Conservation (phyloP, 1,140 invertebrate species). For the Calephelis virginiensis region DNA sequence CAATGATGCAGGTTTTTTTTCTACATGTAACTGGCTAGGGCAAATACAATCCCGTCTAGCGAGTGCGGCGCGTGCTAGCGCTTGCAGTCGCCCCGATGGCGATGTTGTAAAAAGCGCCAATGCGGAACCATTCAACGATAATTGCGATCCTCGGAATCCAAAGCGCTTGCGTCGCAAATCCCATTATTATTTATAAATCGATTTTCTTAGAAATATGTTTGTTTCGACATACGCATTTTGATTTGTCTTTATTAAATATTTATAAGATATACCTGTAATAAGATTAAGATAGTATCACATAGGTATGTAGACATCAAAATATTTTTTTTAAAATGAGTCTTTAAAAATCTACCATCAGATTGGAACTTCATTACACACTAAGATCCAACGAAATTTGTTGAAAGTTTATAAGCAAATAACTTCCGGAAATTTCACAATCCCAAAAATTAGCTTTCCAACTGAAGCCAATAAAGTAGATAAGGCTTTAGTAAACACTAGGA, state of each 20-base stretch:
- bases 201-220: slow-evolving; percentile 16
- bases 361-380: not conserved
- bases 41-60: not conserved
- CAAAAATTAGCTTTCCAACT: not conserved
- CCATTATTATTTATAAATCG: slow-evolving; percentile 35
- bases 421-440: not conserved
- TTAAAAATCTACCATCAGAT: not conserved
- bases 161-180: slow-evolving; percentile 48
- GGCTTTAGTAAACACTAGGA: not conserved
- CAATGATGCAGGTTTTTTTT: not conserved
- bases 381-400: not conserved
- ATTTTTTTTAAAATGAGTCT: no score
- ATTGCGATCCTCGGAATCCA: slow-evolving; percentile 41
- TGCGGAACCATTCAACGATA: slow-evolving; percentile 26
- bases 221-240: no score
- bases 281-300: no score
- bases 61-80: slow-evolving; percentile 17
- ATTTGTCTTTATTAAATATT: no score
- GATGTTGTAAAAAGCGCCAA: slow-evolving; percentile 20
- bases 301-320: no score
- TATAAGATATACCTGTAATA: no score
- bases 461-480: not conserved
- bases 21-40: not conserved
- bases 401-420: not conserved
- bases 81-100: not conserved